These are phyloP conservation scores for Autographa pulchrina DNA, from an alignment of 2,888 invertebrate species.

Conservation along the genomic window DNA sequence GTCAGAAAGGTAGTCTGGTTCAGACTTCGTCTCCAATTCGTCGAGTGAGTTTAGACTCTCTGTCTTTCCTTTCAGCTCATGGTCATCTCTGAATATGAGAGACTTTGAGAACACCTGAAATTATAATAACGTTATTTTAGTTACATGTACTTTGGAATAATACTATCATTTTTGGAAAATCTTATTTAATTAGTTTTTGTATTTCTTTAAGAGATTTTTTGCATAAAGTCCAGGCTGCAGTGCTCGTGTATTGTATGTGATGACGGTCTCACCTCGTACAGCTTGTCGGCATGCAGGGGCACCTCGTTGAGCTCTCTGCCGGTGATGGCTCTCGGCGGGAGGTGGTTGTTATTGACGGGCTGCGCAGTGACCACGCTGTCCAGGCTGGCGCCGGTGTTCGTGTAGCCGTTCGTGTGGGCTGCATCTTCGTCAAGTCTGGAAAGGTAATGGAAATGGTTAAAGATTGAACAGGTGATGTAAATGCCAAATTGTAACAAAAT, in stretches of 20 bases:
- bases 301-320: conserved; percentile 80
- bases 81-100: conserved; percentile 85
- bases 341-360: conserved; percentile 84
- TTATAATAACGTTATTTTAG: neutral
- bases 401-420: conserved; percentile 86
- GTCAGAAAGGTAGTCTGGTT: conserved; percentile 81
- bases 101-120: conserved; percentile 88
- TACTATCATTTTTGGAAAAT: no score
- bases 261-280: conserved; percentile 78
- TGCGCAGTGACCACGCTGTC: conserved; percentile 84
- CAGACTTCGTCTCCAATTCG: conserved; percentile 84
- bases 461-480: no score
- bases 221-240: neutral
- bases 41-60: conserved; percentile 76
- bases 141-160: no score
- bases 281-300: conserved; percentile 84
- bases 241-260: no score
- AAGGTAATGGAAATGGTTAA: conserved; percentile 15
- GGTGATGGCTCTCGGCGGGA: conserved; percentile 70
- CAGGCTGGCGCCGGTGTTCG: conserved; percentile 81
- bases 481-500: no score
- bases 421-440: conserved; percentile 86
- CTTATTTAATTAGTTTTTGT: no score
- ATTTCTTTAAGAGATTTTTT: no score
- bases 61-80: conserved; percentile 77